These are phyloP conservation scores for Lacanobia oleracea DNA, from an alignment of 2,888 invertebrate genomes.

Conservation along the genomic window DNA sequence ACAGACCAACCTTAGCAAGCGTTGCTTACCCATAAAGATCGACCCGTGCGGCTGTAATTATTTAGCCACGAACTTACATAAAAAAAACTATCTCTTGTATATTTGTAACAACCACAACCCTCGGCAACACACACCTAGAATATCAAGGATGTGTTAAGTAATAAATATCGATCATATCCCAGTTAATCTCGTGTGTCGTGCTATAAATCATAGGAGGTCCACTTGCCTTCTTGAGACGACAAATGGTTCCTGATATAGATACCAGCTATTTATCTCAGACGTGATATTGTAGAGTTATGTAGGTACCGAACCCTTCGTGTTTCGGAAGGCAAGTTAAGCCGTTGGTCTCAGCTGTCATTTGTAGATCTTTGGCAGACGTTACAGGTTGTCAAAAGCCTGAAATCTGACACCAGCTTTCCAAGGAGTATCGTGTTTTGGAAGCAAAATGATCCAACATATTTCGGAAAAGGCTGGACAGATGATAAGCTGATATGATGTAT, in stretches of 20 bases:
- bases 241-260: slow-evolving; percentile 52
- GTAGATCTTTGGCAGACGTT: not conserved
- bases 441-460: too few relatives aligned
- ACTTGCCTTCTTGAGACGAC: slow-evolving; percentile 51
- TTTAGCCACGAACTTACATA: too few relatives aligned
- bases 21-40: too few relatives aligned
- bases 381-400: not conserved
- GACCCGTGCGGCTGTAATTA: too few relatives aligned
- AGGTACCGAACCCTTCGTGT: too few relatives aligned
- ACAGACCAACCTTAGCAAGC: too few relatives aligned
- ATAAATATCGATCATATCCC: slow-evolving; percentile 57
- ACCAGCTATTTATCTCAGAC: slow-evolving; percentile 11
- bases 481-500: not conserved
- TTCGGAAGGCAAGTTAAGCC: not conserved
- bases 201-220: slow-evolving; percentile 53
- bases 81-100: too few relatives aligned
- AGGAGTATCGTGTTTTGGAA: too few relatives aligned
- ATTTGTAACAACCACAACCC: not conserved
- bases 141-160: slow-evolving; percentile 46
- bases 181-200: slow-evolving; percentile 57
- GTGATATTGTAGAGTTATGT: not conserved
- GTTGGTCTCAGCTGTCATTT: not conserved
- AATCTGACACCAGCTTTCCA: too few relatives aligned
- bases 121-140: slow-evolving; percentile 17
- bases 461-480: too few relatives aligned